phyloP scores from a whole-genome alignment of 2,113 vertebrate species.

The Otis tarda region DNA sequence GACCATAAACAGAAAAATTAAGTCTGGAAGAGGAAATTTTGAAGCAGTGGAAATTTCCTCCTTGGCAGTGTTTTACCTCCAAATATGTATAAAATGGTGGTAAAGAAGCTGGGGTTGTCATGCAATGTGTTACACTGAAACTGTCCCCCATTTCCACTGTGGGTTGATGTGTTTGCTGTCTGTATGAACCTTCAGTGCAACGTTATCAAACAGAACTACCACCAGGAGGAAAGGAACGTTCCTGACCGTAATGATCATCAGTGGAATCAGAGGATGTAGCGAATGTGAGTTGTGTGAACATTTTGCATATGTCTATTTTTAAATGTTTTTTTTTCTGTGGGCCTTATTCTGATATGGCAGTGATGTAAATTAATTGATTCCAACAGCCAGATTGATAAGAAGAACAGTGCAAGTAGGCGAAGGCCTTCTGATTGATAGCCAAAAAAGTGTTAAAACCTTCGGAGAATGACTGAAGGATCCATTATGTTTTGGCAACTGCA shows the following conservation, averaged over 20 bases:
- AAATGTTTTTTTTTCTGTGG: not conserved
- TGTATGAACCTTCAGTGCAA: not conserved
- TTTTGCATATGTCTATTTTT: not conserved
- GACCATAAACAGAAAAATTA: not conserved
- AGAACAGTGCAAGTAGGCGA: not conserved
- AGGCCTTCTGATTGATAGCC: not conserved
- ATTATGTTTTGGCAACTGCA: slow-evolving; percentile 40
- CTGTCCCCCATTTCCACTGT: not conserved
- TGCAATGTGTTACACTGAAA: not conserved
- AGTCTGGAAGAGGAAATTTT: not conserved
- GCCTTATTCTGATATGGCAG: not conserved
- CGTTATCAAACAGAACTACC: not conserved
- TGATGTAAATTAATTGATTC: not conserved
- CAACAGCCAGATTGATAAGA: not conserved
- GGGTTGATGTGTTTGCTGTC: not conserved
- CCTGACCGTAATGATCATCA: not conserved
- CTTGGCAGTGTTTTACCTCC: not conserved
- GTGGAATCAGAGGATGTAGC: not conserved
- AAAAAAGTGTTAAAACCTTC: slow-evolving; percentile 16
- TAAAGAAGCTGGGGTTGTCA: too few species aligned
- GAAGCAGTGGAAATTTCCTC: not conserved
- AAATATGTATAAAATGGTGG: not conserved
- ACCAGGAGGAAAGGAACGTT: not conserved
- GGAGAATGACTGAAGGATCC: slow-evolving; percentile 35
- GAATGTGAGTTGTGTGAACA: not conserved